Evolutionary conservation across 2,888 invertebrate species (phyloP), one percentile per base, ranked within the genome.

Genomic region (Electrophaes corylata): DNA sequence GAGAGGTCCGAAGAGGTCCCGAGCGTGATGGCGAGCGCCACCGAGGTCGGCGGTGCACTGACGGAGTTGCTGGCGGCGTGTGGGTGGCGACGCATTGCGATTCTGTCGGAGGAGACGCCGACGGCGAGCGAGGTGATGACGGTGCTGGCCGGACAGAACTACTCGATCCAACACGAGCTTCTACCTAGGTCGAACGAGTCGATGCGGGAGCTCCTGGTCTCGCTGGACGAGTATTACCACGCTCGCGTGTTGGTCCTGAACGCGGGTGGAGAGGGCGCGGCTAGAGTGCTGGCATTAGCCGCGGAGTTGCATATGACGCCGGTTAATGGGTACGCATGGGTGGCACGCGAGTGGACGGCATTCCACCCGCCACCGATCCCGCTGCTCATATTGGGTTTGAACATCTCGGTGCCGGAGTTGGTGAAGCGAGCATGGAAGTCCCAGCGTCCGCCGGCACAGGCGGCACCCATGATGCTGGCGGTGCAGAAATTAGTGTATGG

Each of bases 211-310:
- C 20, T 46, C 18, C 57, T 70, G 29, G 11, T 2, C 1, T 19
- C 12, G 23, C 45, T 65, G 10, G 11, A 20, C 11, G 29, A 10
- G 2, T 48, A 1, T 57, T 92, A 94, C 43, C 92, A 94, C 44
- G 95, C 95, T 0, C 93, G 94, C 64, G 95, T 98, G 8, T 95
- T 98, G 40, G 95, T 97, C 58, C 94, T 96, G 0, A 97, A 97
- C 78, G 94, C 96, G 29, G 94, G 95, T 56, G 89, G 93, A 57
- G 88, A 92, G 29, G 93, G 93, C 0, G 93, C 94, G 0, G 84
- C 94, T 29, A 88, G 93, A 47, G 94, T 96, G 1, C 93, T 98
- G 92, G 96, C 95, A 75, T 94, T 94, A 75, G 85, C 79, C 0
- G 37, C 14, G 6, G 41, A 29, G 3, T 45, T 46, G 6, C 41